Conservation (phyloP, 2,888 invertebrate genomes). For the Leptopterna dolabrata region DNA sequence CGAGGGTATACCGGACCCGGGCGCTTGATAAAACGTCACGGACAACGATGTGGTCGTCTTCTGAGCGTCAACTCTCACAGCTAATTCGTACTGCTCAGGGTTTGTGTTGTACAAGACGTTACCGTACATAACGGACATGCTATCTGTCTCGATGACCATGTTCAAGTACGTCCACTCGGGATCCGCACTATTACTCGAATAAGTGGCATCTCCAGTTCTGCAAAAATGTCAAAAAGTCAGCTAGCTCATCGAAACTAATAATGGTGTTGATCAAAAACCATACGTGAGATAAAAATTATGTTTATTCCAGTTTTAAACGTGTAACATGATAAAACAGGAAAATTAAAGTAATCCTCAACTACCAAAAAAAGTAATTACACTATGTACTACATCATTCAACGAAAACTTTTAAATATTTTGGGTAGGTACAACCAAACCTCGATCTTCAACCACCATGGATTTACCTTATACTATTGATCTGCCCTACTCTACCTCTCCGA, state of each 20-base stretch:
- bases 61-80: neutral
- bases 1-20: neutral
- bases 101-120: neutral
- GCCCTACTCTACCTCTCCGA: too few species aligned
- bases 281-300: too few species aligned
- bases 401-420: too few species aligned
- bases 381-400: too few species aligned
- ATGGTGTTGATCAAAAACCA: too few species aligned
- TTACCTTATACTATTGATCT: too few species aligned
- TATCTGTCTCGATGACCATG: neutral
- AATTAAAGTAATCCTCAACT: too few species aligned
- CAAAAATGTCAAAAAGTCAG: neutral
- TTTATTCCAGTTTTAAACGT: too few species aligned
- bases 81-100: neutral
- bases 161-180: neutral
- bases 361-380: too few species aligned
- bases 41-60: neutral
- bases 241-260: neutral
- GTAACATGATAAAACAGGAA: too few species aligned
- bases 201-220: constrained; percentile 5
- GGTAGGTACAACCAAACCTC: too few species aligned
- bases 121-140: neutral
- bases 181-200: neutral
- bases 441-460: too few species aligned
- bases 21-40: neutral